Base-by-base conservation (phyloP, 2,888 invertebrate species). In the Schrankia costaestrigalis region DNA sequence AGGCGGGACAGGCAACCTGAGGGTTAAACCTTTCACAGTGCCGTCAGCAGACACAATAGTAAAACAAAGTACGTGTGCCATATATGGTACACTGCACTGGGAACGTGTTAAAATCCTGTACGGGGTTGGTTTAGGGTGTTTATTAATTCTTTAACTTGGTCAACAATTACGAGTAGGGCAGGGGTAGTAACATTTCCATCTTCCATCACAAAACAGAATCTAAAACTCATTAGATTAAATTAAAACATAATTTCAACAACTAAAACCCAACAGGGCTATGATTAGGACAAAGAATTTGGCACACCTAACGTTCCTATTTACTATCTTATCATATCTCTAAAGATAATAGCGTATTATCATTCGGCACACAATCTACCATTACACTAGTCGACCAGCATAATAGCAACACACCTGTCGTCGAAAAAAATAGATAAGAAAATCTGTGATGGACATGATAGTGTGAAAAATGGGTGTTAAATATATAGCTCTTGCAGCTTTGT, bases 281-380 rank as follows among this genome's bases (percentile, higher is more conserved):
- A 79, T 85, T 76, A 81, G 77, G 72, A 82, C 84, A 82, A 84
- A 85, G 83, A 86, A 86, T 87, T 86, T 84, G 86, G 87, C 86
- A 79, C 87, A 79, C 85, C 86, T 72, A 82, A 71, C 78, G 83
- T 69, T 76, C 82, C 80, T 83, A 80, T 84, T 85, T 76, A 56
- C 67, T 85, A 86, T 86, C 86, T 85, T 86, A 87, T 87, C 86
- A 73, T 75, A 74, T 77, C 76, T 76, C 53, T 44, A 48, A 56
- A 70, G 86, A 86, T 87, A 86, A 84, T 64, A 48, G 57, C 63
- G 68, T 81, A 83, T 84, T 81, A 83, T 84, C 82, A 78, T 63
- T 67, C 66, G 71, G 74, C 78, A 78, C 79, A 82, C 79, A 74
- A 60, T 62, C 64, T 69, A 69, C 68, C 59, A 51, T 46, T 69